These are phyloP conservation scores for Diarsia rubi DNA, from an alignment of 2,888 invertebrate species.

Conservation along the genomic window DNA sequence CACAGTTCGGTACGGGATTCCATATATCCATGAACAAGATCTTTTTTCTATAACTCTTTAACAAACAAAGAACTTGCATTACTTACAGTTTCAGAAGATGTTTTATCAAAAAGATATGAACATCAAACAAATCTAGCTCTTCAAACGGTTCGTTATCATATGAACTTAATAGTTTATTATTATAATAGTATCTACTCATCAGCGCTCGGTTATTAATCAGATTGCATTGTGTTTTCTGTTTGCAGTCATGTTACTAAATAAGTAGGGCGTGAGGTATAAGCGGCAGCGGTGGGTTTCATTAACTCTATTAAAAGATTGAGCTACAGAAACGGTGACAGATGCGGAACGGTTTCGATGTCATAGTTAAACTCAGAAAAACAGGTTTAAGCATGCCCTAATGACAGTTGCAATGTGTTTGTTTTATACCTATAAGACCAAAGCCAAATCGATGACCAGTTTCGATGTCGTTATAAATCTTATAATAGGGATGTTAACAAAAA, in stretches of 20 bases:
- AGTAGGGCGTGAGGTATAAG: slow-evolving; percentile 13
- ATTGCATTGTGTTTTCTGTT: slow-evolving; percentile 65
- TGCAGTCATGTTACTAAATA: slow-evolving; percentile 27
- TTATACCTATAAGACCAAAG: no score
- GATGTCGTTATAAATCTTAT: neutral
- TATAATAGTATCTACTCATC: slow-evolving; percentile 24
- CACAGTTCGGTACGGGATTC: no score
- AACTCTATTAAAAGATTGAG: neutral
- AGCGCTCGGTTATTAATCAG: slow-evolving; percentile 57
- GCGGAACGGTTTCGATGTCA: no score
- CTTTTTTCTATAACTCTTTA: no score
- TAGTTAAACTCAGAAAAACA: no score
- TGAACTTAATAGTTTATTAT: slow-evolving; percentile 26
- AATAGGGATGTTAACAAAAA: no score
- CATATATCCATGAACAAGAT: no score
- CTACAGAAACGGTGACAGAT: neutral
- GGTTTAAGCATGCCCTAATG: no score
- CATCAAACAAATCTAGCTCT: slow-evolving; percentile 1
- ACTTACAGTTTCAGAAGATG: neutral
- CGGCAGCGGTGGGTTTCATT: slow-evolving; percentile 31
- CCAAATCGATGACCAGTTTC: neutral
- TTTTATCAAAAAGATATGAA: neutral
- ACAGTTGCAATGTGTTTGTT: no score
- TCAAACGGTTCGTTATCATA: slow-evolving; percentile 26
- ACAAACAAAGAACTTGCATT: neutral